Evolutionary conservation across 1,140 invertebrate genomes (phyloP).

Genomic region (Bombus fervidus): DNA sequence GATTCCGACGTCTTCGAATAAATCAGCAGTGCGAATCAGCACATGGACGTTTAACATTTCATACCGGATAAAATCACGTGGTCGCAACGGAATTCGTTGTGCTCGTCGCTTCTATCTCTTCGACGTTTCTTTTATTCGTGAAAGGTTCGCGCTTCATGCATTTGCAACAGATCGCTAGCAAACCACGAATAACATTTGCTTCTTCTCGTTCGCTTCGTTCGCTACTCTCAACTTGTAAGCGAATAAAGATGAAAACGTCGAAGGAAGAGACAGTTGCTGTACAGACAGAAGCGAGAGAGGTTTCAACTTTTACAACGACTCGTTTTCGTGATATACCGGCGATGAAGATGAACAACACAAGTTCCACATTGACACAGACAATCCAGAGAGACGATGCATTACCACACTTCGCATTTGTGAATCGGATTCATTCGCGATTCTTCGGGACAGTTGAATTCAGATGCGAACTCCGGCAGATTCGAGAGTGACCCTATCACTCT

Average conservation of each 20-base stretch:
- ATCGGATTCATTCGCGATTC: conserved; percentile 94
- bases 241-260: neutral
- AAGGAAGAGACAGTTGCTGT: neutral
- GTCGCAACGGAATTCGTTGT: neutral
- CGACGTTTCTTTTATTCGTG: conserved; percentile 2
- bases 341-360: conserved; percentile 27
- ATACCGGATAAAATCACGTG: neutral
- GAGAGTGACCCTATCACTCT: conserved; percentile 94
- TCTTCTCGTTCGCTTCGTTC: neutral
- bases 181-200: neutral
- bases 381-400: conserved; percentile 62
- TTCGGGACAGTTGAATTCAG: conserved; percentile 91
- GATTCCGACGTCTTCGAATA: neutral
- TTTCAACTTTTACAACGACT: conserved; percentile 19
- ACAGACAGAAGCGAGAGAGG: neutral
- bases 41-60: conserved; percentile 15
- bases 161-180: neutral
- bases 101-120: neutral
- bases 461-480: conserved; percentile 94
- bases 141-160: neutral
- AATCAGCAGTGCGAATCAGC: neutral
- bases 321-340: neutral
- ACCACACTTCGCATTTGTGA: conserved; percentile 97
- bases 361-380: neutral
- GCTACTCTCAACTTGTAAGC: neutral